Evolutionary conservation across 2,888 invertebrate genomes (phyloP).

Genomic region (Ashinkailepas kermadecensis): DNA sequence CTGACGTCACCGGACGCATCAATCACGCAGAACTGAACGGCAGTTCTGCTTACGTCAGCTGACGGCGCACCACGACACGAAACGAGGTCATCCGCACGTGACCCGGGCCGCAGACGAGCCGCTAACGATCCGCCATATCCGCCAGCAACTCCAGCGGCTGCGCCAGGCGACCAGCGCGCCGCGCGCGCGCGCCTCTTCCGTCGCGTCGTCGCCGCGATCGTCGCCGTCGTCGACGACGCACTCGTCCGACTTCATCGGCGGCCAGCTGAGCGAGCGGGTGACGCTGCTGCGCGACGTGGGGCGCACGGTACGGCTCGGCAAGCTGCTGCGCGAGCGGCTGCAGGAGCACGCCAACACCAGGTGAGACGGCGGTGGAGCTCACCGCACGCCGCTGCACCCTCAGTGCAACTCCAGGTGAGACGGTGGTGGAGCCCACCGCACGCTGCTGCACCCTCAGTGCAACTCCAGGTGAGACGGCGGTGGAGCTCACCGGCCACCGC

Average conservation of each 20-base stretch:
- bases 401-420: no score
- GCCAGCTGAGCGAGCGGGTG: slow-evolving; percentile 15
- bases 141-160: neutral
- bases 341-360: slow-evolving; percentile 34
- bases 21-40: no score
- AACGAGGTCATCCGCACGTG: no score
- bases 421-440: no score
- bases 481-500: no score
- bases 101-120: no score
- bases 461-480: no score
- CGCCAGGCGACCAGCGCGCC: neutral
- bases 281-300: slow-evolving; percentile 58
- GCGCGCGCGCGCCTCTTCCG: neutral
- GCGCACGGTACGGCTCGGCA: slow-evolving; percentile 61
- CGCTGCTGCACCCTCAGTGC: no score
- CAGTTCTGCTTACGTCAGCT: no score
- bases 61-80: no score
- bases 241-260: neutral
- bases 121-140: neutral
- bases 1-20: no score
- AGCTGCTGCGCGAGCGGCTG: slow-evolving; percentile 56
- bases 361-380: neutral
- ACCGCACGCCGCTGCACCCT: no score
- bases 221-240: neutral
- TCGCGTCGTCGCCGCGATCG: neutral